Base-by-base conservation (phyloP, 1,140 invertebrate species). In the Neotoxoptera formosana region DNA sequence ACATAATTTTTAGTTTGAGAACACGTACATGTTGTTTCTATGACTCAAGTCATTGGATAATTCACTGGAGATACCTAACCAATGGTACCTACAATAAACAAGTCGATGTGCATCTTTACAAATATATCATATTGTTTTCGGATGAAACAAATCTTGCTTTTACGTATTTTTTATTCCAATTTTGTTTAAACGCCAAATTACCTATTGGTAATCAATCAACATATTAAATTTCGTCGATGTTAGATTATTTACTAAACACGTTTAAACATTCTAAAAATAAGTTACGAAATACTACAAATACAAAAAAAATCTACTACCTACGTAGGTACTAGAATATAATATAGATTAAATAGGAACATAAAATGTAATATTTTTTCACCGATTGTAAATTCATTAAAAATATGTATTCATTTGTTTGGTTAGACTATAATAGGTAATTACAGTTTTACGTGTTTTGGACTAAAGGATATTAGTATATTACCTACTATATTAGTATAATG, bases 31-130 rank as follows among this genome's bases (percentile, higher is more conserved):
- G 45, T 56, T 53, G 36, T 41, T 60, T 45, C 1, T 11, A 90
- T 90, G 89, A 90, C 36, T 90, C 89, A 90, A 90, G 53, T 90
- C 48, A 90, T 60, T 90, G 53, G 53, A 41, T 60, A 60, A 60
- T 90, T 90, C 23, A 60, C 53, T 90, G 17, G 36, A 25, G 36
- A 67, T 67, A 67, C 30, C 25, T 67, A 89, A 53, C 36, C 36
- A n/a, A 23, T 56, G 45, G 45, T 41, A 34, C n/a, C n/a, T n/a
- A n/a, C 17, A 90, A 53, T 41, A 45, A 25, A 87, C 20, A 87
- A 87, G 8, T 87, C 45, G 14, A n/a, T 47, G 45, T 48, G n/a
- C 7, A 87, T 87, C 14, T 45, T 87, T n/a, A 47, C 11, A 45
- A 86, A 86, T 47, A 86, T 11, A 86, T 86, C 25, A 36, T 47